phyloP scores from a whole-genome alignment of 2,113 vertebrate genomes.

The Phyllostomus discolor region DNA sequence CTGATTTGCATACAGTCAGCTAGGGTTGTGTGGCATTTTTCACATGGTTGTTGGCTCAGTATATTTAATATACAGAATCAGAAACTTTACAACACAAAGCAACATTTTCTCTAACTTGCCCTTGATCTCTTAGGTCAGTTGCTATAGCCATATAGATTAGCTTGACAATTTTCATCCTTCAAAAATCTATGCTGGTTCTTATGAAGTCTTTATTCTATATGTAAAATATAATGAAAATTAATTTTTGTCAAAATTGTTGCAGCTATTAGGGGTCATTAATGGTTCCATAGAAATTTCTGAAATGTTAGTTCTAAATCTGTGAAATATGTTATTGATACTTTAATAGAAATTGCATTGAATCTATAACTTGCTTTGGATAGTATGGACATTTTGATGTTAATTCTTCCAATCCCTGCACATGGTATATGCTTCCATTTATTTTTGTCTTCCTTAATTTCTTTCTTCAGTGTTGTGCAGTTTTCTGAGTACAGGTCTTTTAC shows the following conservation, averaged over 20 bases:
- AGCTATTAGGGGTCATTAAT: no score
- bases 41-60: neutral
- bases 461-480: no score
- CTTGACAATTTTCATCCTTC: neutral
- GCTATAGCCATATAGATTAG: neutral
- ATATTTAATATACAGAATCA: conserved; percentile 12
- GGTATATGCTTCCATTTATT: no score
- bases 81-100: neutral
- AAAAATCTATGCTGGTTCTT: neutral
- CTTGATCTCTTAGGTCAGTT: neutral
- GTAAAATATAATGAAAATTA: neutral
- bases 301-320: no score
- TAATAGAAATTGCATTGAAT: no score
- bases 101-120: neutral
- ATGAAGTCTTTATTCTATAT: neutral
- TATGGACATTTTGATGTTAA: no score
- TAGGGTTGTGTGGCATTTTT: neutral
- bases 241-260: neutral
- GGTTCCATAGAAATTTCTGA: no score
- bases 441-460: no score
- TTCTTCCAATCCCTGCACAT: no score
- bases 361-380: no score
- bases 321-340: no score
- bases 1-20: neutral
- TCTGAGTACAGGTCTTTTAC: no score